Conservation (phyloP, 2,888 invertebrate species). For the Holacanthella duospinosa region DNA sequence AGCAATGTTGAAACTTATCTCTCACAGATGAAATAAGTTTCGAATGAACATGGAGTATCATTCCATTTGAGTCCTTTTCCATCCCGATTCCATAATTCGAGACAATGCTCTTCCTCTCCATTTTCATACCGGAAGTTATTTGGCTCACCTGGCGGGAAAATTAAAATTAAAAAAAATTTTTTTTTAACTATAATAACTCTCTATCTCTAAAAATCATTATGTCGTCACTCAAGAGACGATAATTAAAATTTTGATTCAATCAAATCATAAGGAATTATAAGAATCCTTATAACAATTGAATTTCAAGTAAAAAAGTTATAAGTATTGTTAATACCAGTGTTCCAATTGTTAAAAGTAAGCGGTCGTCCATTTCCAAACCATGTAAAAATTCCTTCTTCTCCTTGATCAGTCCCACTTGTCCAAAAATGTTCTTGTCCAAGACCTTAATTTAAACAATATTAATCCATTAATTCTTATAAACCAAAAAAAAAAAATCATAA, state of each 20-base stretch:
- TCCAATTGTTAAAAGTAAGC: conserved; percentile 33
- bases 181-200: background rate
- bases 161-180: background rate
- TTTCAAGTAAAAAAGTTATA: conserved; percentile 1
- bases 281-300: background rate
- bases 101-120: conserved; percentile 83
- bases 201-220: background rate
- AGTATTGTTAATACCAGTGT: conserved; percentile 21
- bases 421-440: conserved; percentile 76
- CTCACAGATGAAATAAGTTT: conserved; percentile 86
- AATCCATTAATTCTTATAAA: background rate
- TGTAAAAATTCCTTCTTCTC: conserved; percentile 28
- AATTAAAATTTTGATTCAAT: no score
- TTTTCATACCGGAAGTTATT: conserved; percentile 89
- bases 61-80: conserved; percentile 89
- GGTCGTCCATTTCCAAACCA: conserved; percentile 36
- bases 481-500: conserved; percentile 12
- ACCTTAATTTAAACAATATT: conserved; percentile 47
- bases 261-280: no score
- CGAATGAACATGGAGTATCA: conserved; percentile 85
- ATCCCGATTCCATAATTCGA: conserved; percentile 70
- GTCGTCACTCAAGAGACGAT: no score
- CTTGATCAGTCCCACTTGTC: conserved; percentile 34
- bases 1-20: conserved; percentile 45
- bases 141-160: conserved; percentile 64